Evolutionary conservation across 2,888 invertebrate genomes (phyloP), one percentile per base, ranked within the genome.

Genomic region (Melanotus villosus): DNA sequence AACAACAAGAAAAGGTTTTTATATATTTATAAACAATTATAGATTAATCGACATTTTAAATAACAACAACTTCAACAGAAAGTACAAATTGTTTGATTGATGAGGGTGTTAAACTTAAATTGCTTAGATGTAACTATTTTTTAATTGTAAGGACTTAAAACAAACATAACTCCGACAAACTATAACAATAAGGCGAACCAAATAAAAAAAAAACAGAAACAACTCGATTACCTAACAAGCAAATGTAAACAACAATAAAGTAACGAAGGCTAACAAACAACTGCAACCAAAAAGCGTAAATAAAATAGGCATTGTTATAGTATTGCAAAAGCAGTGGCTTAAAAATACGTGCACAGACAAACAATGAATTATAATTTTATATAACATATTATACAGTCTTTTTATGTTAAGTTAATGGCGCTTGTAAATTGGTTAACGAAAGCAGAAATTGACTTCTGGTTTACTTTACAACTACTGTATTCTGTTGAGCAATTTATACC

Each of bases 401-500:
- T n/a, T 65, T 43, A 68, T 2, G 68, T 68, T 54, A 67, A 45
- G 52, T 65, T 69, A 16, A 69, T 69, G 45, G 69, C 59, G 18
- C 65, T 65, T 21, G 69, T 52, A 41, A 69, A 65, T 26, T 69
- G 60, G 23, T 50, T 54, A 16, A 65, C 47, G 26, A 70, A 57
- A 3, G 30, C 38, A 4, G 32, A 0, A 23, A 80, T 57, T 9
- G 66, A 68, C 14, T 71, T 74, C 54, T 79, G 75, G 16, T 72
- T 76, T 21, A 79, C 70, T 19, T 85, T 85, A 68, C 89, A 89
- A 3, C 83, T 84, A 1, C 80, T 82, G 76, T 86, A 89, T 14
- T 80, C 79, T 21, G 82, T 76, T 0, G 80, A 78, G 67, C 89
- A 89, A 74, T 82, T 84, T 23, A 81, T 76, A 1, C 81, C 84